Conservation (phyloP, 30 jellyfish, hydroid and myxozoan species). For the Rhopilema esculentum region DNA sequence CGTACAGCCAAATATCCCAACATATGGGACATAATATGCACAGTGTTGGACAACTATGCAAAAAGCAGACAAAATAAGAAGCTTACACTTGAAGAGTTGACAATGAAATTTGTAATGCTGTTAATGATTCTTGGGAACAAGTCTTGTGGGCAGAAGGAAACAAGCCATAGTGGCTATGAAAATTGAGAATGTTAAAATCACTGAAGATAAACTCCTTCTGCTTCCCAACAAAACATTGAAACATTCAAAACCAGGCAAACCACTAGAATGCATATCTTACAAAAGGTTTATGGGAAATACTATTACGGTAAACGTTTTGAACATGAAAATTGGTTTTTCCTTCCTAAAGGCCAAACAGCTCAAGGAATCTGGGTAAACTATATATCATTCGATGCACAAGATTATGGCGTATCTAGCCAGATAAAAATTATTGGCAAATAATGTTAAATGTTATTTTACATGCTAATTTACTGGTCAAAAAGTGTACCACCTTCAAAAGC, state of each 20-base stretch:
- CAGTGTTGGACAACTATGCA: too few relatives aligned
- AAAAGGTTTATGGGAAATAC: too few relatives aligned
- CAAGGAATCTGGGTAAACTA: neutral
- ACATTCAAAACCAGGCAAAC: neutral
- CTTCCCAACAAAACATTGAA: neutral
- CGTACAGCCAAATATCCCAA: too few relatives aligned
- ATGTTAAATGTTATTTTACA: neutral
- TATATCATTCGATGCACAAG: conserved; percentile 22
- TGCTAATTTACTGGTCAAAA: neutral
- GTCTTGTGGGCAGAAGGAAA: neutral
- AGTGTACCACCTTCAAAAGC: neutral
- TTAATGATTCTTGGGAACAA: too few relatives aligned
- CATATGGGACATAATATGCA: too few relatives aligned
- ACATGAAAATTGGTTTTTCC: conserved; percentile 1
- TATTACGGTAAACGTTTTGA: conserved; percentile 2
- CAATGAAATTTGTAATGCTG: too few relatives aligned
- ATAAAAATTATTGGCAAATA: conserved; percentile 3
- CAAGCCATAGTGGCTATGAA: neutral
- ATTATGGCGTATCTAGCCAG: conserved; percentile 4
- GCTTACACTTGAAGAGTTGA: too few relatives aligned
- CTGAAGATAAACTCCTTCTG: too few relatives aligned
- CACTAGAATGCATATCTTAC: neutral
- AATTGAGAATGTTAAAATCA: neutral
- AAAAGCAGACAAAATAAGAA: too few relatives aligned
- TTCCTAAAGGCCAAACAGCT: conserved; percentile 6